These are phyloP conservation scores for Anableps anableps DNA, from an alignment of 2,797 vertebrate species.

Conservation along the genomic window DNA sequence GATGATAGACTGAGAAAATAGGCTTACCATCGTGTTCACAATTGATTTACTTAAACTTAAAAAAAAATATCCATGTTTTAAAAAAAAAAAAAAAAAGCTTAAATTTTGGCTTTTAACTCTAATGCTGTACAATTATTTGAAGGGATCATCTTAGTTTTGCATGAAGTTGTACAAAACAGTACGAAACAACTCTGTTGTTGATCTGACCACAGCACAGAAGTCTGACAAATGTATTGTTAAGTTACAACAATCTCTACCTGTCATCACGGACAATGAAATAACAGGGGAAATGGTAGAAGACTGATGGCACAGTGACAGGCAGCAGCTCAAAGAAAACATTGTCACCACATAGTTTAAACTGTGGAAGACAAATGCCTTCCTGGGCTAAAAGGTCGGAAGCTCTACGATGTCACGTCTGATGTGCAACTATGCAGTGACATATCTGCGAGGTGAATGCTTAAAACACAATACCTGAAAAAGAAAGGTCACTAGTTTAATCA, in stretches of 20 bases:
- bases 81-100: background rate
- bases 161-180: conserved; percentile 28
- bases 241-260: conserved; percentile 19
- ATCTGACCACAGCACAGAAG: conserved; percentile 24
- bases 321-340: conserved; percentile 66
- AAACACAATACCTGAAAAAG: conserved; percentile 48
- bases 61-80: background rate
- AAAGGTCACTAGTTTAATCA: conserved; percentile 44
- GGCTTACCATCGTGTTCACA: background rate
- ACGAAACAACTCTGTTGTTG: conserved; percentile 31
- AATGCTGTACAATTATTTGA: background rate
- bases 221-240: conserved; percentile 25
- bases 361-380: conserved; percentile 79
- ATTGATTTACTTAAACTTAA: background rate
- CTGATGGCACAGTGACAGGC: conserved; percentile 57
- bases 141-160: conserved; percentile 12
- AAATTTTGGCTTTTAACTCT: no score
- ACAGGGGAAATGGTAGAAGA: conserved; percentile 54
- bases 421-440: conserved; percentile 30
- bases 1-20: background rate
- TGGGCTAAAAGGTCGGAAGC: conserved; percentile 72
- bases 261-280: conserved; percentile 56
- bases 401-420: conserved; percentile 69
- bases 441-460: conserved; percentile 41
- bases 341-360: conserved; percentile 50